Base-by-base conservation (phyloP, 2,113 vertebrate species). In the Phaetusa simplex region DNA sequence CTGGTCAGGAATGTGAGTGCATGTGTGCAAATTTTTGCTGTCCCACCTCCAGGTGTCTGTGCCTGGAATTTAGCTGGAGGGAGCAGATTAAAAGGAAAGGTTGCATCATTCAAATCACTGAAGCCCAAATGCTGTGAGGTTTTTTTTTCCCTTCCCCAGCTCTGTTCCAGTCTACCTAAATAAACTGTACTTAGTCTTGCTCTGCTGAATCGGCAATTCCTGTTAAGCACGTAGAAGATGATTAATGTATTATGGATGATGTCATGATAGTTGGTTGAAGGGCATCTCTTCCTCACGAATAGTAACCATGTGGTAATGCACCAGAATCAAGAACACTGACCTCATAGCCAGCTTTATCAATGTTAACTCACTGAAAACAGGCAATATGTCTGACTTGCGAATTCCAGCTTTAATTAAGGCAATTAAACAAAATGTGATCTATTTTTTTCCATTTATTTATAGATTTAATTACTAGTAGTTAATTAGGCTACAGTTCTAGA, bases 231-330 rank as follows among this genome's bases (percentile, higher is more conserved):
- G 40, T 95, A 62, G 88, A 79, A 36, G 78, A 88, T 65, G 87
- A 95, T 79, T 80, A 95, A 93, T 81, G 49, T 43, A 42, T 91
- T 87, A 81, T 56, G 34, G 92, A 97, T 90, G 73, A 86, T 90
- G 85, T 65, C 49, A 50, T 82, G 84, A 76, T 52, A 88, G 34
- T 24, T 89, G 58, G 14, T 65, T 67, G 70, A 92, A 90, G 58
- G 27, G 11, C 0, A 0, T 72, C 49, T 94, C 29, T 93, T 76
- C 65, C 19, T 87, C 34, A 56, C n/a, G 11, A 94, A 70, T 70
- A 87, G 81, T 62, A 91, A 80, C 34, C 70, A 24, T 8, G 8
- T 81, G 85, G 17, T 92, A 77, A 64, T 58, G 32, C 61, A 42
- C 56, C 86, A 72, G 64, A 81, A 88, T 85, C 47, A 73, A 87